Evolutionary conservation across 2,113 vertebrate species (phyloP), one percentile per base, ranked within the genome.

Genomic region (Hippocampus abdominalis): DNA sequence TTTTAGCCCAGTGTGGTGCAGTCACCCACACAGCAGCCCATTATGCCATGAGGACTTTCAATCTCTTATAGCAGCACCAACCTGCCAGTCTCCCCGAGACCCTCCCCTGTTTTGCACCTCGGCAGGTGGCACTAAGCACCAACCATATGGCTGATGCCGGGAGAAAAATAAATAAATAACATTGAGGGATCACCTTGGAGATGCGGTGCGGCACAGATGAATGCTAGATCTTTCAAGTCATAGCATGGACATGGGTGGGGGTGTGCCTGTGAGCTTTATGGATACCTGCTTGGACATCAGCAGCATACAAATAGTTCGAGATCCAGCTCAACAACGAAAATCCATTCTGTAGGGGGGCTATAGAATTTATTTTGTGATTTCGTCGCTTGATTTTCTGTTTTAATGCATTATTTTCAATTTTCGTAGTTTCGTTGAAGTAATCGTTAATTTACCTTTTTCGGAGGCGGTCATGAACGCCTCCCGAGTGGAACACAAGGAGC

Each of bases 71-170:
- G 68, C 72, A 66, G 76, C 72, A 16, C 32, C 8, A 76, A 76
- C 46, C 73, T 78, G 77, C 77, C 81, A 82, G 72, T 71, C 73
- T 59, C 64, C 23, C 62, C 7, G 5, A 42, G 20, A 64, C 13
- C 12, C n/a, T 71, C 74, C 74, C 77, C 80, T 73, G 71, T 69
- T 78, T 76, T 79, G 78, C 67, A 77, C 79, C 83, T 76, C 85
- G 84, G 85, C 86, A 88, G 83, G 88, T 89, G 91, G 87, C 88
- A 76, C 66, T 29, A 72, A 89, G 81, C 75, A 64, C 72, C 70
- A 79, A 78, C 80, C 90, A 91, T 92, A 92, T 89, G 90, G 88
- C 72, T 54, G 71, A 73, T 71, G 79, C 76, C 54, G 71, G 65
- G 84, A 79, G 77, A 86, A 84, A 73, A 66, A 66, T 70, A 63